Evolutionary conservation across 1,140 invertebrate species (phyloP), one percentile per base, ranked within the genome.

Genomic region (Ceratosolen solmsi): DNA sequence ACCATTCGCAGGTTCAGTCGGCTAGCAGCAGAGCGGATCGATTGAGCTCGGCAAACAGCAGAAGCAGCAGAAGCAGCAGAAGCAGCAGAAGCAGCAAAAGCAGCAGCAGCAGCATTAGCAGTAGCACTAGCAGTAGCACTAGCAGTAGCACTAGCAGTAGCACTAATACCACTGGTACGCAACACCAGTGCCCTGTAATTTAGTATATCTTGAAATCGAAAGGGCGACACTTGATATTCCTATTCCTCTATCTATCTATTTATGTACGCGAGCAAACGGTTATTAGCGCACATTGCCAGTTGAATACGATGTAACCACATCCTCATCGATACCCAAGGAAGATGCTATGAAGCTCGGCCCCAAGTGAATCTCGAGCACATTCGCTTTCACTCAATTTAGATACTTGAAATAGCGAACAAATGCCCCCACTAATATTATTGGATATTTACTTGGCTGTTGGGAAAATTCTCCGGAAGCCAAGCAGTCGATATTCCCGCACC

Each of bases 1-100:
- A 76, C 58, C 80, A 81, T 70, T 81, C 73, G 60, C 60, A 76
- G 73, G 36, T 81, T 81, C 79, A 80, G 79, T 54, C 70, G 63
- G 41, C 36, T 30, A 73, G 77, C 30, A 38, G 41, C 49, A 49
- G 30, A 41, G 30, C 46, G 79, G 71, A 80, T 74, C 71, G 79
- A 74, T 80, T 74, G 79, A 72, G 78, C 68, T 72, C 78, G 71
- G 49, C 46, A 30, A 56, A 22, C 9, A 79, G 68, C 54, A 38
- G 30, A 22, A 49, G 22, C 25, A 58, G 22, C 56, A 27, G 30
- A 2, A 65, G 30, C 33, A 33, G 30, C 63, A 60, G 33, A 15
- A 51, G 27, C 4, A 33, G 27, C 60, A 63, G 27, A 4, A 22
- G 5, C 51, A 54, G 5, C 51, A 54, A 4, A 4, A 54, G 5